A percentile compares a stretch with the other conserved stretches of the same genome.
Evolutionary conservation across 2,113 vertebrate genomes (phyloP).

Genomic region (Misgurnus anguillicaudatus): DNA sequence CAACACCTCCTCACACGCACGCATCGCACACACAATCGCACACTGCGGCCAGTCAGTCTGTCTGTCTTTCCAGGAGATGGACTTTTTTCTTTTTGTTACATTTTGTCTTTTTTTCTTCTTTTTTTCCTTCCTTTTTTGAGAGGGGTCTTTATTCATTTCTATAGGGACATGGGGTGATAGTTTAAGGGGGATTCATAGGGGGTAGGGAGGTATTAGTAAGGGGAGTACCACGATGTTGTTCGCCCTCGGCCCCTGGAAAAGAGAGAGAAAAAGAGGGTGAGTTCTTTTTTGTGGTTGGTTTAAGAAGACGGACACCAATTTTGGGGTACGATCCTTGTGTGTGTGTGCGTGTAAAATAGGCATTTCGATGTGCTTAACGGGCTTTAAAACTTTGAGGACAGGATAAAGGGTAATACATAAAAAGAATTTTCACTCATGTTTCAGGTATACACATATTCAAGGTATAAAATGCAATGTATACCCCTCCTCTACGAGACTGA

Average conservation of each 20-base stretch:
- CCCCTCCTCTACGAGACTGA: conserved; percentile 45
- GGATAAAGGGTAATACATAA: conserved; percentile 15
- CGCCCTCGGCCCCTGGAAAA: conserved; percentile 96
- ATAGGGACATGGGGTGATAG: conserved; percentile 67
- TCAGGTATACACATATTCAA: conserved; percentile 56
- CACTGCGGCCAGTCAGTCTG: conserved; percentile 76
- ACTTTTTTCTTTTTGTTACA: conserved; percentile 63
- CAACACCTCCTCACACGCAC: conserved; percentile 76
- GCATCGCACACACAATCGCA: conserved; percentile 74
- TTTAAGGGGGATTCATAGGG: conserved; percentile 65
- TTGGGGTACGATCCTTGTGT: conserved; percentile 36
- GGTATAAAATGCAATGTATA: conserved; percentile 50
- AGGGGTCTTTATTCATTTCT: conserved; percentile 59
- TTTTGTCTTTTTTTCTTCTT: conserved; percentile 66
- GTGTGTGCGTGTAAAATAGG: conserved; percentile 12
- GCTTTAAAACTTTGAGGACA: conserved; percentile 41
- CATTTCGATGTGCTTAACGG: conserved; percentile 4
- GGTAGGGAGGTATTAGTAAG: conserved; percentile 85
- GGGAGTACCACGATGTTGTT: conserved; percentile 97
- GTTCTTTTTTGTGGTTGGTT: conserved; percentile 74
- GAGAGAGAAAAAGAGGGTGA: conserved; percentile 88
- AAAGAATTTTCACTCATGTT: conserved; percentile 14
- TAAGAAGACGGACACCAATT: conserved; percentile 74
- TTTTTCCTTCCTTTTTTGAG: conserved; percentile 61
- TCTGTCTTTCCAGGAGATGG: conserved; percentile 74